Evolutionary conservation across 2,797 vertebrate species (phyloP).

Genomic region (Hydrolagus colliei): DNA sequence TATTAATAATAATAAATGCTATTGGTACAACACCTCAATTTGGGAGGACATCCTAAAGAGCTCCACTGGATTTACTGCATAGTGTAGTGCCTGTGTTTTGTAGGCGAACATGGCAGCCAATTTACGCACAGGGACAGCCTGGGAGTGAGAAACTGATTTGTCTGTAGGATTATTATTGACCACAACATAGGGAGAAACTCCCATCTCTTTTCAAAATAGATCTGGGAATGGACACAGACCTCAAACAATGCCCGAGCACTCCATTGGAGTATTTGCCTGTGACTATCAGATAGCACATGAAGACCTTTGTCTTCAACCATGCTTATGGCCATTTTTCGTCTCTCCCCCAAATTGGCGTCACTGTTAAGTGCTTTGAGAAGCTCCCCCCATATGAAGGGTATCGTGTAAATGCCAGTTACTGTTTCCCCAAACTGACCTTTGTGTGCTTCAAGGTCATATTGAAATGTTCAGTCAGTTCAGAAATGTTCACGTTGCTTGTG

Average conservation of each 20-base stretch:
- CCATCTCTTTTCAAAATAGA: no score
- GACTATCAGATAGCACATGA: no score
- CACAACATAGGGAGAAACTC: neutral
- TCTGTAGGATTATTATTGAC: neutral
- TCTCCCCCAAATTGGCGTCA: neutral
- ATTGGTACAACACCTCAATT: neutral
- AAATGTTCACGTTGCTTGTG: no score
- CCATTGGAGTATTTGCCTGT: neutral
- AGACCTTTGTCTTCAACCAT: neutral
- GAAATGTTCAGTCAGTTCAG: no score
- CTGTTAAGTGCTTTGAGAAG: neutral
- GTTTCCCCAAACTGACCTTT: neutral
- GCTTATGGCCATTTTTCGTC: neutral
- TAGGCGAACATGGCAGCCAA: neutral
- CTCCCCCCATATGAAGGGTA: no score
- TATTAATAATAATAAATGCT: neutral
- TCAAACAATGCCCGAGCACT: neutral
- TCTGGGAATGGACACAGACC: neutral
- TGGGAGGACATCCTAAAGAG: neutral
- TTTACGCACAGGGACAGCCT: neutral
- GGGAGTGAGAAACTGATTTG: no score
- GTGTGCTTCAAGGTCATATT: constrained; percentile 6
- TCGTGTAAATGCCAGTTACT: neutral
- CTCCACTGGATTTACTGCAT: neutral
- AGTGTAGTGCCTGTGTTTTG: neutral